phyloP scores from a whole-genome alignment of 2,113 vertebrate genomes.

The Corythaeola cristata region DNA sequence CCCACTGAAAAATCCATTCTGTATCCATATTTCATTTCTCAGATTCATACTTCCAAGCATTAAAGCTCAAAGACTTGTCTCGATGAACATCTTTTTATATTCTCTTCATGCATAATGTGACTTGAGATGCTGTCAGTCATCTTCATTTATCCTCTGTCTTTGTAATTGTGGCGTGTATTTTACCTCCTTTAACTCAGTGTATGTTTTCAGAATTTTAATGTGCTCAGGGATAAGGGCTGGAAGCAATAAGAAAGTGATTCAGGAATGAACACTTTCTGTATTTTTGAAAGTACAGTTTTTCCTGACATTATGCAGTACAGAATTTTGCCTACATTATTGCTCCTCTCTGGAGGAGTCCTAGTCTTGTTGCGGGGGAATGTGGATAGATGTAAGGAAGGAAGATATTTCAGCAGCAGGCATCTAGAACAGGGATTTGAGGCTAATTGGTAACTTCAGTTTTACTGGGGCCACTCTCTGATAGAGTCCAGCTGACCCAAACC shows the following conservation, averaged over 20 bases:
- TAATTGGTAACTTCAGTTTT: not conserved
- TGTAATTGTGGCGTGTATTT: constrained; percentile 16
- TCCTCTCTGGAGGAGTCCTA: not conserved
- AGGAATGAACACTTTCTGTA: not conserved
- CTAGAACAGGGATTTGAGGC: not conserved
- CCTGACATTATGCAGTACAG: not conserved
- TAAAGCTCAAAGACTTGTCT: constrained; percentile 18
- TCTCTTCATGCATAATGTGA: not conserved
- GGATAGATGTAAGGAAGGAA: not conserved
- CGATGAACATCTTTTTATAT: not conserved
- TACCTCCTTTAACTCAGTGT: not conserved
- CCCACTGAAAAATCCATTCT: not conserved
- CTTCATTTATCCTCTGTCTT: constrained; percentile 19
- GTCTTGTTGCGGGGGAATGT: not conserved
- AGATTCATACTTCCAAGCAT: not conserved
- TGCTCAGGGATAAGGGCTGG: not conserved
- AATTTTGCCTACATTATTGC: not conserved
- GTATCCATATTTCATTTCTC: not conserved
- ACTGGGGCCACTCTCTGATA: not conserved
- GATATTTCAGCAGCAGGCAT: not conserved
- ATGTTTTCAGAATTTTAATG: not conserved
- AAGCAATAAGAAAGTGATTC: not conserved
- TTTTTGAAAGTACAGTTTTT: not conserved
- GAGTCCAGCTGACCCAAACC: not conserved
- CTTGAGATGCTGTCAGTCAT: constrained; percentile 24